Evolutionary conservation across 1,140 invertebrate genomes (phyloP), one percentile per base, ranked within the genome.

Genomic region (Batillaria attramentaria): DNA sequence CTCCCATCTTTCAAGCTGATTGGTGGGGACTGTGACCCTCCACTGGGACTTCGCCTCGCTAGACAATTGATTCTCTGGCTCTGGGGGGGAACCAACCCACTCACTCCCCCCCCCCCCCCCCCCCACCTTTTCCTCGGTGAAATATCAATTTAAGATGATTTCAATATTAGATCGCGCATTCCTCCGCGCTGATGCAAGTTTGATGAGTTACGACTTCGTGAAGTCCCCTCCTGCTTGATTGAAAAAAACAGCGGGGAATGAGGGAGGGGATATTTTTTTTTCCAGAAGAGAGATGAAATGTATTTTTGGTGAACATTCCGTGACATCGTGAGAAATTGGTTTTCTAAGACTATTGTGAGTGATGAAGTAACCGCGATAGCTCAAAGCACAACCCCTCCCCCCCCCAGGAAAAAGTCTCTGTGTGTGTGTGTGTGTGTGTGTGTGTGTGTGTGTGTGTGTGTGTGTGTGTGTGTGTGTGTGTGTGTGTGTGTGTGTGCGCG

Each of bases 121-220:
- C 31, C 66, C 10, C 39, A 10, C 39, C 39, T 31, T 28, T 60
- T 28, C 57, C 57, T 24, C 8, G 57, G 57, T 60, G 57, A 60
- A 60, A 60, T 60, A 60, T 60, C 57, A 60, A 60, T 60, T 60
- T n/a, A n/a, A 60, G 57, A 60, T 60, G 57, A 60, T 60, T 60
- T 60, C 57, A 60, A 24, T 60, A 60, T 60, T 60, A 60, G 57
- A 60, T 60, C 57, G 20, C 57, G 24, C 8, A 20, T 24, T 20
- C 20, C 57, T 60, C 57, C 31, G 20, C 57, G 20, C 31, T 5
- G 24, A 6, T 4, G 57, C 31, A 60, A 60, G 20, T 60, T 24
- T n/a, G 8, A 60, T 60, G 57, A 60, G 57, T 60, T 60, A 60
- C 57, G 57, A 60, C 57, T 20, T 60, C 24, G 24, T 28, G 24